Percentiles rank a stretch among this genome's conserved stretches.
Evolutionary conservation across 1,140 invertebrate species (phyloP).

Genomic region (Cyclargus thomasi): DNA sequence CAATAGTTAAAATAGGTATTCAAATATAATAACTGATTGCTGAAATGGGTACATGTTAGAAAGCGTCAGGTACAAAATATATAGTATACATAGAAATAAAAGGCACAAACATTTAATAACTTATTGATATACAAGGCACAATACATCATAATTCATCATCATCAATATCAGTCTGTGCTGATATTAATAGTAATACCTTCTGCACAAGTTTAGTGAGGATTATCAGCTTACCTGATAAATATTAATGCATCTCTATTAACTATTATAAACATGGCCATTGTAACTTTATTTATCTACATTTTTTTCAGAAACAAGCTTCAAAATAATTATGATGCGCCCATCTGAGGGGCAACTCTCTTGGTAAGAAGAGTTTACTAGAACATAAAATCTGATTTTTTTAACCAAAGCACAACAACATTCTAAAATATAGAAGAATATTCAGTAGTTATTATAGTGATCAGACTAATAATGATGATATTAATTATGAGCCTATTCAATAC

Average conservation of each 20-base stretch:
- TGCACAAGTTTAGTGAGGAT: too few relatives aligned
- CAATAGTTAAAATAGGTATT: background rate
- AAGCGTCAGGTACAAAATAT: slow-evolving; percentile 11
- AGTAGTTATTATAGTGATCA: background rate
- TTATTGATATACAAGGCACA: slow-evolving; percentile 65
- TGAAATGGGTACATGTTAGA: background rate
- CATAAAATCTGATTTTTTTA: too few relatives aligned
- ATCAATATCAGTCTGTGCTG: background rate
- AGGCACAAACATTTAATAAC: slow-evolving; percentile 67
- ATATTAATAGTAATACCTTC: background rate
- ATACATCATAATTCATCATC: slow-evolving; percentile 46
- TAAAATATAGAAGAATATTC: too few relatives aligned
- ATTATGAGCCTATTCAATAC: background rate
- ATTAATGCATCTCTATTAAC: too few relatives aligned
- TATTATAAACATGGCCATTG: too few relatives aligned
- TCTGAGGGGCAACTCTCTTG: too few relatives aligned
- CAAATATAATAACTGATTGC: background rate
- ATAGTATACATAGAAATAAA: slow-evolving; percentile 46
- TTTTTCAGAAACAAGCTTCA: too few relatives aligned
- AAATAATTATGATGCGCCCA: too few relatives aligned
- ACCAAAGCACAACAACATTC: too few relatives aligned
- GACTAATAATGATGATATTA: background rate
- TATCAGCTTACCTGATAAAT: too few relatives aligned
- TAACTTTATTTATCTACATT: too few relatives aligned
- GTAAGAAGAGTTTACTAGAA: too few relatives aligned